phyloP scores from a whole-genome alignment of 2,888 invertebrate species.

The Torymus tubicola region DNA sequence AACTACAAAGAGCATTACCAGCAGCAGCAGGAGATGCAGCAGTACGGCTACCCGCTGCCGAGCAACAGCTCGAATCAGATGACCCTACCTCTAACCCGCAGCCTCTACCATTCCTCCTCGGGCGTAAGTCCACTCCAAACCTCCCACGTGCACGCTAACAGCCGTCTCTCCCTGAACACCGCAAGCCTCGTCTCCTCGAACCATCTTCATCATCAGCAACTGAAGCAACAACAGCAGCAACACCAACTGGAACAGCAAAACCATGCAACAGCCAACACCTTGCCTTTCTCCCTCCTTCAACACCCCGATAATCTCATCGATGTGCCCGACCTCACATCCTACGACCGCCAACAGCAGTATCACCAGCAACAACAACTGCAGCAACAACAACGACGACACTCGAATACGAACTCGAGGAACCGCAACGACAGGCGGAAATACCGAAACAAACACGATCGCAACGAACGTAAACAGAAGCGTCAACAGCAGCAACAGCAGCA shows the following conservation, averaged over 20 bases:
- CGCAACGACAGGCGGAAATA: constrained; percentile 66
- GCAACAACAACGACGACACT: constrained; percentile 55
- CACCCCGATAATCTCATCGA: constrained; percentile 49
- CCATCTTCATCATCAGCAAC: constrained; percentile 56
- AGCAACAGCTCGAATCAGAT: constrained; percentile 74
- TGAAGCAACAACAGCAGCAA: constrained; percentile 59
- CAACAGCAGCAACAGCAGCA: constrained; percentile 62
- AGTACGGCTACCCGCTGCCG: constrained; percentile 75
- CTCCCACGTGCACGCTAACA: constrained; percentile 70
- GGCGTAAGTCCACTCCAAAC: constrained; percentile 73
- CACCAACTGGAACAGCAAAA: constrained; percentile 44
- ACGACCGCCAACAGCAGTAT: constrained; percentile 48
- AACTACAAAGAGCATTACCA: constrained; percentile 75
- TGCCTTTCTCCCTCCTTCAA: constrained; percentile 64
- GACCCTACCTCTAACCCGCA: constrained; percentile 74
- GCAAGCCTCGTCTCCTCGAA: constrained; percentile 28
- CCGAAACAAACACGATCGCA: constrained; percentile 66
- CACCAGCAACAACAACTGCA: constrained; percentile 59
- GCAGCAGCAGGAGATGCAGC: constrained; percentile 75
- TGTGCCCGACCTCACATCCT: constrained; percentile 63
- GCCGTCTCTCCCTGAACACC: constrained; percentile 63
- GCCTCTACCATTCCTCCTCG: constrained; percentile 72
- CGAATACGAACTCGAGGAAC: constrained; percentile 47
- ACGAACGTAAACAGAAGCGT: constrained; percentile 68
- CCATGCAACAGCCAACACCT: constrained; percentile 38